Evolutionary conservation across 1,140 invertebrate species (phyloP).

Genomic region (Meteorus sp.): DNA sequence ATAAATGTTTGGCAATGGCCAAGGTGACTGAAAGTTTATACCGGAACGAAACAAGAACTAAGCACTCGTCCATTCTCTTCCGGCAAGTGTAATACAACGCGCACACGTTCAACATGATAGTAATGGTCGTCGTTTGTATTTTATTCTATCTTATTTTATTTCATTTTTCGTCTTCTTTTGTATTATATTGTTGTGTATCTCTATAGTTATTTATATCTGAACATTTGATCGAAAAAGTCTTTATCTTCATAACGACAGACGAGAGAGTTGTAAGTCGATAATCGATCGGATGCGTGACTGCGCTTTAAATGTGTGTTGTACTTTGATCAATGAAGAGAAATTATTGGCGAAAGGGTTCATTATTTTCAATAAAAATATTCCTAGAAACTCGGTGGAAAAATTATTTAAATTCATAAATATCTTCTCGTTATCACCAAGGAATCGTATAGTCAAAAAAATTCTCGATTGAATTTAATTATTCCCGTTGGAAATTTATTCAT

Average conservation of each 20-base stretch:
- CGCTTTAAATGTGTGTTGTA: neutral
- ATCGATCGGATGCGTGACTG: slow-evolving; percentile 3
- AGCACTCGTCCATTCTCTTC: slow-evolving; percentile 25
- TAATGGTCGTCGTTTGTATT: too few species aligned
- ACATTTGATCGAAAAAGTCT: slow-evolving; percentile 19
- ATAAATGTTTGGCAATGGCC: neutral
- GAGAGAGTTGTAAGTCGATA: slow-evolving; percentile 22
- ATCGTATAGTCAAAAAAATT: too few species aligned
- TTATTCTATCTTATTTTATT: too few species aligned
- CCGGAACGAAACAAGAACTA: slow-evolving; percentile 2
- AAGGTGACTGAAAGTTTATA: slow-evolving; percentile 18
- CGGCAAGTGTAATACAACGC: slow-evolving; percentile 26
- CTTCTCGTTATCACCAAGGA: too few species aligned
- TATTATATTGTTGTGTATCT: too few species aligned
- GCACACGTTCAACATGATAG: too few species aligned
- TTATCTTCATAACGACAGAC: slow-evolving; percentile 24
- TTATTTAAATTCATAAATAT: neutral
- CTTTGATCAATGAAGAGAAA: too few species aligned
- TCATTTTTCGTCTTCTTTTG: too few species aligned
- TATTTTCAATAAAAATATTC: neutral
- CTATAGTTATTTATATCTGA: slow-evolving; percentile 2
- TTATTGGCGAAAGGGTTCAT: too few species aligned
- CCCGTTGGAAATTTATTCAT: too few species aligned
- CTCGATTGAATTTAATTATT: too few species aligned
- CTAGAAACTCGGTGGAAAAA: neutral